Base-by-base conservation (phyloP, 2,797 vertebrate species). In the Columba guinea region DNA sequence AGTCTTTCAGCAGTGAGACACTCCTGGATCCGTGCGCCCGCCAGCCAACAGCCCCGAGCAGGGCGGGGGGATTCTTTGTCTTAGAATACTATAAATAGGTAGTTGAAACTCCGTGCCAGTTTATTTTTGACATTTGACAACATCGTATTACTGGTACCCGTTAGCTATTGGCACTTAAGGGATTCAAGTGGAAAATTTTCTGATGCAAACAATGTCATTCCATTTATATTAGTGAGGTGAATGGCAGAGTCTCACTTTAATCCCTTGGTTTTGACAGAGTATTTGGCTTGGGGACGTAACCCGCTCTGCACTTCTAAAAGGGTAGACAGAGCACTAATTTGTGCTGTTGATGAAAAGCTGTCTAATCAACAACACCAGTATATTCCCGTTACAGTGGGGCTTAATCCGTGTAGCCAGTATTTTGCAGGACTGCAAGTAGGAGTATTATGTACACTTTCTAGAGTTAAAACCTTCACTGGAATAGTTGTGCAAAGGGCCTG, bases 81-180 rank as follows among this genome's bases (percentile, higher is more conserved):
- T 91, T 92, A 94, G 87, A 86, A 91, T 89, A 92, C 85, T 96
- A 67, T 93, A 71, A 95, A 74, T 95, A 96, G 91, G 87, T 71
- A 85, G 67, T 89, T 91, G 90, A 89, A 93, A 89, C 93, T 90
- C 84, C 82, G 51, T 65, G 65, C 58, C 86, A 35, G 84, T 90
- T 96, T 95, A 89, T 88, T 93, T 97, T 96, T 84, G 77, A 96
- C 96, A 69, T 81, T 51, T 81, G 85, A 62, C 81, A 84, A 34
- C 32, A 10, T 87, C 73, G 2, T 84, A 20, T 93, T 67, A 15
- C 80, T 56, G 90, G 95, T 95, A 89, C 94, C 93, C 85, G 86
- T 91, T 92, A n/a, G 80, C 87, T 92, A 10, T 67, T 73, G 95
- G 94, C 95, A 73, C 91, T 81, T 74, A 62, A 85, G 94, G 94